A percentile compares a stretch with the other conserved stretches of the same genome.
Conservation (phyloP, 2,888 invertebrate genomes). For the Gnatocerus cornutus region DNA sequence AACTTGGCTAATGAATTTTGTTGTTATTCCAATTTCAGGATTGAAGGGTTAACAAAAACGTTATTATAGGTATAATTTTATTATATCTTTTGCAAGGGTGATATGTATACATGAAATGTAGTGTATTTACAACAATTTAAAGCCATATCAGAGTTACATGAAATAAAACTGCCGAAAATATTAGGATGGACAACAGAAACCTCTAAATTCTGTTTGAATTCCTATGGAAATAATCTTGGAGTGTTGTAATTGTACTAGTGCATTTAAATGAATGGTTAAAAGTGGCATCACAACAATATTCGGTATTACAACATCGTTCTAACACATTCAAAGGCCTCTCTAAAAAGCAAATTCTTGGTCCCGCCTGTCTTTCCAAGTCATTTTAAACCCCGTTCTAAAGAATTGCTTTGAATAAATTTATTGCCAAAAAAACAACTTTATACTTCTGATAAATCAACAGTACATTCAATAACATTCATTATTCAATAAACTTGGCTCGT, state of each 20-base stretch:
- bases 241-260: conserved; percentile 2
- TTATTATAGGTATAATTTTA: conserved; percentile 42
- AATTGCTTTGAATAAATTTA: conserved; percentile 9
- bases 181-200: not conserved
- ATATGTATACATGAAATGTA: conserved; percentile 63
- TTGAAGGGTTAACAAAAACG: conserved; percentile 66
- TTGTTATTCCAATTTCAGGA: conserved; percentile 91
- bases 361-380: conserved; percentile 45
- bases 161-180: not conserved
- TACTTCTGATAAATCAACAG: not conserved
- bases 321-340: conserved; percentile 58
- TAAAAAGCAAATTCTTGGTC: conserved; percentile 61
- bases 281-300: not conserved
- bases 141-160: not conserved
- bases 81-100: conserved; percentile 51
- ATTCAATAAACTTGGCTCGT: too few species aligned
- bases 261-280: not conserved
- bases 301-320: conserved; percentile 12
- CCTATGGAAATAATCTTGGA: too few species aligned
- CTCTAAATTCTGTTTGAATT: too few species aligned
- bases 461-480: too few species aligned
- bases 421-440: not conserved
- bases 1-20: conserved; percentile 95
- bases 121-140: conserved; percentile 55
- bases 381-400: conserved; percentile 3